Base-by-base conservation (phyloP, 2,888 invertebrate genomes). In the Electrophaes corylata region DNA sequence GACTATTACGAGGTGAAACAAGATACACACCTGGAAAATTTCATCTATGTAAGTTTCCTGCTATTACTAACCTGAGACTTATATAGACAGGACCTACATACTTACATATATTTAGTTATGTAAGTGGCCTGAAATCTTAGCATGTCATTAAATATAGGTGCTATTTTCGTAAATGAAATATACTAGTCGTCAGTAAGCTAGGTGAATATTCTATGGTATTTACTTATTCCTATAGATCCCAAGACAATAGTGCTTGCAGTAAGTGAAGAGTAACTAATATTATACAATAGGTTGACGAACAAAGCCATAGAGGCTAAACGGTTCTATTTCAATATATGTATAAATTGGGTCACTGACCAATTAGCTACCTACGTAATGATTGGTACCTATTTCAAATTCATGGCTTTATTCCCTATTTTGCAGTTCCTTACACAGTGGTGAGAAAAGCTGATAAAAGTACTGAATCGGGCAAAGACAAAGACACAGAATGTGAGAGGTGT, bases 381-480 rank as follows among this genome's bases (percentile, higher is more conserved):
- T n/a, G n/a, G n/a, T n/a, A n/a, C n/a, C n/a, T n/a, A n/a, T n/a
- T n/a, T 18, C 68, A 58, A 35, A 69, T 66, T 78, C 65, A 78
- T 71, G 72, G 70, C 73, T 77, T 74, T 75, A 72, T 70, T 81
- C 76, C 77, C 76, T 73, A 72, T 75, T 79, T 81, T 81, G 75
- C 79, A 83, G 83, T 69, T 59, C 59, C 69, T 1, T 41, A 60
- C 48, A 59, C 64, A 64, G 58, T 53, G 35, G 55, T 67, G 57
- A 65, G 57, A 47, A 69, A 57, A 66, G 60, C 62, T 4, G 46
- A 60, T 44, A 71, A 71, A 62, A 70, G 64, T 41, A 68, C 75
- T 20, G 65, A 66, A 12, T 53, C 75, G 11, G 60, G 64, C 49
- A 50, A 65, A 26, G 67, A 64, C 2, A 65, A 64, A 2, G 51